Base-by-base conservation (phyloP, 2,888 invertebrate species). In the Endotricha flammealis region DNA sequence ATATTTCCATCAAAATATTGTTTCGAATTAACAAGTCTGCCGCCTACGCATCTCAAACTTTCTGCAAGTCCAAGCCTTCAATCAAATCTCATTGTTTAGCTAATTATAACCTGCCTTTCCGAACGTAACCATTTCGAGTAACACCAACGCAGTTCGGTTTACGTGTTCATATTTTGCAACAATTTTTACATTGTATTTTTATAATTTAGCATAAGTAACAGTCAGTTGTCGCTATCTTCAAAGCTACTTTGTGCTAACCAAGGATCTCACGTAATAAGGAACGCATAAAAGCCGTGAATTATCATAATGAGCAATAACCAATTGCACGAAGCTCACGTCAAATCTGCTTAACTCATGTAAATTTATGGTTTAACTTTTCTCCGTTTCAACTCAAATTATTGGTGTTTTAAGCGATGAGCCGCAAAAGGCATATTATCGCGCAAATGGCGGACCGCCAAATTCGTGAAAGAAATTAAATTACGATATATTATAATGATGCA, bases 401-500 rank as follows among this genome's bases (percentile, higher is more conserved):
- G 48, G 60, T 57, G 54, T 67, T 74, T 73, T 66, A 64, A 67
- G 62, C 61, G 70, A 76, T 76, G 74, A 65, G 59, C 68, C 61
- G 55, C 51, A 53, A 54, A 61, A 55, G 51, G 55, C 66, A 58
- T 68, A 77, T 83, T 83, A 80, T 74, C 50, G 62, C 62, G 78
- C 79, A 80, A 81, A 80, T 79, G 81, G 78, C 66, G 76, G 62
- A 56, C 53, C 49, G 61, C 57, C 57, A 62, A 53, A 69, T 75
- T 74, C 71, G 73, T 71, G 69, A 75, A 79, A 72, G 68, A 76
- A 83, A 80, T 80, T 73, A 73, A 80, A 85, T 86, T 80, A 83
- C 69, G 29, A 36, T 42, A 41, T 42, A 44, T 46, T 43, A 44
- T 81, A 81, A 82, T 74, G 74, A 78, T 64, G 69, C 85, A 81